These are phyloP conservation scores for Eupristina koningsbergeri DNA, from an alignment of 1,140 invertebrate genomes.

Conservation along the genomic window DNA sequence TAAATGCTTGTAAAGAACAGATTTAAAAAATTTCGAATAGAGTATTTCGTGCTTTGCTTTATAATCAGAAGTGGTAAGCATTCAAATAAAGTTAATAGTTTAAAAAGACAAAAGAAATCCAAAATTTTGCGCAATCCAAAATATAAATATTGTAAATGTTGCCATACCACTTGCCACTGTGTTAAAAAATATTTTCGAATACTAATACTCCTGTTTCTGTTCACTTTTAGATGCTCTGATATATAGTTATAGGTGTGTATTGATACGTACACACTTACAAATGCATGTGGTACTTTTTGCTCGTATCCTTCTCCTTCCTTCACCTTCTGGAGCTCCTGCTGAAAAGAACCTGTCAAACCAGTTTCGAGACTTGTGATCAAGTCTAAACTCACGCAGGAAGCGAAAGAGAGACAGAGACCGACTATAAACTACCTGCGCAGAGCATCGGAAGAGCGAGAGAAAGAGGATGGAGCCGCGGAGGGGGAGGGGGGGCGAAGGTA, in stretches of 20 bases:
- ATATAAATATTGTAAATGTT: neutral
- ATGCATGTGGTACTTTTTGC: constrained; percentile 21
- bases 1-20: too few species aligned
- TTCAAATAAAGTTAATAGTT: too few species aligned
- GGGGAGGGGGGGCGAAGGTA: neutral
- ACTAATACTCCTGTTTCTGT: constrained; percentile 7
- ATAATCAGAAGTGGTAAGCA: too few species aligned
- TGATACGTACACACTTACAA: neutral
- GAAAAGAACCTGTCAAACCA: constrained; percentile 45
- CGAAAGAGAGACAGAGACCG: constrained; percentile 16
- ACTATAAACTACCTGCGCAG: constrained; percentile 25
- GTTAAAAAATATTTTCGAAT: constrained; percentile 17
- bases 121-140: too few species aligned
- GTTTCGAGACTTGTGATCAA: constrained; percentile 19
- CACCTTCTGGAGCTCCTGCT: constrained; percentile 18
- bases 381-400: constrained; percentile 35
- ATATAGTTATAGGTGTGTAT: neutral
- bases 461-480: neutral
- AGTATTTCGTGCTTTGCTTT: too few species aligned
- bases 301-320: constrained; percentile 11
- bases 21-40: too few species aligned
- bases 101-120: too few species aligned
- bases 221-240: neutral
- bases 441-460: constrained; percentile 8
- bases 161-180: neutral